phyloP scores from a whole-genome alignment of 2,113 vertebrate genomes.

The Xiphias gladius region DNA sequence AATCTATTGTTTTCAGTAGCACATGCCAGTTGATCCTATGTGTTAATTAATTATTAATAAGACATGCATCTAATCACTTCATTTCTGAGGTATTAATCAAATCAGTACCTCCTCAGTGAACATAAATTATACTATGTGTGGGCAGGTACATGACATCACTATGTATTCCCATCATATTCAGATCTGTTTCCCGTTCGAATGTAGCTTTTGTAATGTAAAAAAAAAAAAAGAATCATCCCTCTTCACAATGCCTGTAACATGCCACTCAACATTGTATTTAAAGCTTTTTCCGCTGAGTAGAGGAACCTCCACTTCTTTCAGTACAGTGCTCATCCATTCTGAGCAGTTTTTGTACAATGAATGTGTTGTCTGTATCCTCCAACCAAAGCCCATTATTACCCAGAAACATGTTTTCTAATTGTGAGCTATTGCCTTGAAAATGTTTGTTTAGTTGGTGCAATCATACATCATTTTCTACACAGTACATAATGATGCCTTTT shows the following conservation, averaged over 20 bases:
- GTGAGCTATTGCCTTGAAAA: slow-evolving; percentile 23
- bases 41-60: no score
- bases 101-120: no score
- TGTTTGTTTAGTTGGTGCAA: neutral
- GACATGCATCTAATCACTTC: no score
- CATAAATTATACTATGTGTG: no score
- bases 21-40: no score
- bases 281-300: slow-evolving; percentile 10
- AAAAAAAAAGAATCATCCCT: neutral
- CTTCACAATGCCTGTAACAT: neutral
- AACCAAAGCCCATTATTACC: neutral
- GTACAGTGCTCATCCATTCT: neutral
- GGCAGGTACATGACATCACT: neutral
- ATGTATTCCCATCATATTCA: neutral
- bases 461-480: slow-evolving; percentile 7
- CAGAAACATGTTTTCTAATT: neutral
- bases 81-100: no score
- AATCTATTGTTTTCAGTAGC: neutral
- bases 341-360: neutral
- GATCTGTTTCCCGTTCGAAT: neutral
- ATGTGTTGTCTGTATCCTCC: neutral
- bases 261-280: neutral
- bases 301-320: neutral
- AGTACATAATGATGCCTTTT: slow-evolving; percentile 22
- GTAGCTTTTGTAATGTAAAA: neutral